These are phyloP conservation scores for Adrianichthys oophorus DNA, from an alignment of 2,797 vertebrate genomes.

Conservation along the genomic window DNA sequence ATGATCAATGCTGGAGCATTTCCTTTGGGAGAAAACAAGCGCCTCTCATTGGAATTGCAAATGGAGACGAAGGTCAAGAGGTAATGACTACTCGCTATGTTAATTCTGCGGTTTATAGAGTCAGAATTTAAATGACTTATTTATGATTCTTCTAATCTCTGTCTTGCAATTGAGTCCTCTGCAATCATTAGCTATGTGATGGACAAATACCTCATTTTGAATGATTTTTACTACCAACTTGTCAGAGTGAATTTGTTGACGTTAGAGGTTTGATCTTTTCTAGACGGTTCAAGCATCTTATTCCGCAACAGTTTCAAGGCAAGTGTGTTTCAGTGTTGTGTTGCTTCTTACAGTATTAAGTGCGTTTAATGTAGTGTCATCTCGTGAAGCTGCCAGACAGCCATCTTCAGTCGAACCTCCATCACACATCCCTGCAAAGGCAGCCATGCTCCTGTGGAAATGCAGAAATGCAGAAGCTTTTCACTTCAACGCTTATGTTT, in stretches of 20 bases:
- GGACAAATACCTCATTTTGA: slow-evolving; percentile 53
- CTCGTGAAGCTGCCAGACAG: slow-evolving; percentile 94
- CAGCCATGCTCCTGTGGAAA: slow-evolving; percentile 94
- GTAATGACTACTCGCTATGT: slow-evolving; percentile 68
- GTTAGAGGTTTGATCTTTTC: too few species aligned
- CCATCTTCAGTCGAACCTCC: slow-evolving; percentile 98
- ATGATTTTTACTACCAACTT: slow-evolving; percentile 31
- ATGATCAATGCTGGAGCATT: slow-evolving; percentile 40
- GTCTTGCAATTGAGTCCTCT: slow-evolving; percentile 51
- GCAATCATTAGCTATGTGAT: slow-evolving; percentile 54
- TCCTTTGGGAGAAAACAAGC: slow-evolving; percentile 64
- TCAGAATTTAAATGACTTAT: slow-evolving; percentile 77
- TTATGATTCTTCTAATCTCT: slow-evolving; percentile 73
- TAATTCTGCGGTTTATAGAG: slow-evolving; percentile 72
- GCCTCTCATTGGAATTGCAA: slow-evolving; percentile 78
- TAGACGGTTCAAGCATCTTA: slow-evolving; percentile 5
- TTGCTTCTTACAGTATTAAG: slow-evolving; percentile 92
- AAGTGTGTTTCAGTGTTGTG: neutral
- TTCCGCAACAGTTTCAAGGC: neutral
- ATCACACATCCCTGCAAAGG: slow-evolving; percentile 98
- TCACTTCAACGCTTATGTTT: too few species aligned
- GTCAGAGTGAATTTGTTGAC: slow-evolving; percentile 29
- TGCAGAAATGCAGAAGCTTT: neutral
- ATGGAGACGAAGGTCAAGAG: slow-evolving; percentile 72
- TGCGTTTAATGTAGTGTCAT: slow-evolving; percentile 98